phyloP scores from a whole-genome alignment of 2,113 vertebrate species.

The Pseudorhombus dupliciocellatus region DNA sequence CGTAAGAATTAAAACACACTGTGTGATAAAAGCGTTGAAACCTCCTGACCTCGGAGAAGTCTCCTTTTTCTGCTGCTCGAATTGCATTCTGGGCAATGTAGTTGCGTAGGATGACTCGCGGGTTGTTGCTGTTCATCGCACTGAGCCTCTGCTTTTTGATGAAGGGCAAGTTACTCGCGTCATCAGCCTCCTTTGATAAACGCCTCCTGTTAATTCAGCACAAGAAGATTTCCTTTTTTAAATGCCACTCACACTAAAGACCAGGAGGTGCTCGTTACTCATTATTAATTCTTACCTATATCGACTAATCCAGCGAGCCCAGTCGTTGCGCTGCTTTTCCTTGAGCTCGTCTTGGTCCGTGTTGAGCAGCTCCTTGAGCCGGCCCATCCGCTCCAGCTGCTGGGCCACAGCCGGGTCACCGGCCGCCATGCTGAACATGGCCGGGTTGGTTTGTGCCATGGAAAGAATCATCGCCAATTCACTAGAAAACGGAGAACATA shows the following conservation, averaged over 20 bases:
- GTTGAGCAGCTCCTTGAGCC: not conserved
- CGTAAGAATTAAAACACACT: not conserved
- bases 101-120: not conserved
- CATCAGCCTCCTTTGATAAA: not conserved
- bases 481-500: not conserved
- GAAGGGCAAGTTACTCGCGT: not conserved
- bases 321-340: not conserved
- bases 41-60: not conserved
- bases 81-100: not conserved
- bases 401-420: not conserved
- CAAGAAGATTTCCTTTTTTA: no score
- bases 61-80: not conserved
- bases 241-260: not conserved
- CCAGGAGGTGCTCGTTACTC: no score
- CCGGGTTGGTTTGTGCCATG: not conserved
- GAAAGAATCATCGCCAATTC: not conserved
- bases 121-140: conserved; percentile 1
- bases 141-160: not conserved
- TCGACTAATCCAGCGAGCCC: not conserved
- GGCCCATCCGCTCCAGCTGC: not conserved
- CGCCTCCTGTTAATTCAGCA: not conserved
- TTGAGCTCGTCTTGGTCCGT: not conserved
- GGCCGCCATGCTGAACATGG: not conserved
- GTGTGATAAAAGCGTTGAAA: not conserved
- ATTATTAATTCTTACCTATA: not conserved